Evolutionary conservation across 2,888 invertebrate species (phyloP).

Genomic region (Volucella zonaria): DNA sequence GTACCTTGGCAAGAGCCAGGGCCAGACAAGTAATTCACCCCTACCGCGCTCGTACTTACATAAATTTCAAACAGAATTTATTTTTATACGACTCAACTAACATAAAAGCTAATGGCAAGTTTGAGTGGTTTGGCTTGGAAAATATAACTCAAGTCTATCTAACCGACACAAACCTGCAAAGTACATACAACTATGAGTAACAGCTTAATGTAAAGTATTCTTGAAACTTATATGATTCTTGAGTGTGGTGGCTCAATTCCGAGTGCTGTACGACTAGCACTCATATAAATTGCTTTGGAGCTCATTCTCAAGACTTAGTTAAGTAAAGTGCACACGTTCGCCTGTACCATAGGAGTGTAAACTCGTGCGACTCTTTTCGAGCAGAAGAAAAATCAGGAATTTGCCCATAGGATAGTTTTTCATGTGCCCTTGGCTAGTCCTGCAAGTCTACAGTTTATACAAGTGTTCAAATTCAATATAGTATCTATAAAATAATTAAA

Average conservation of each 20-base stretch:
- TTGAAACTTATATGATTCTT: constrained; percentile 57
- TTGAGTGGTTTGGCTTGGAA: constrained; percentile 43
- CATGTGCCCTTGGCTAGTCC: constrained; percentile 53
- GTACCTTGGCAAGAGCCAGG: constrained; percentile 5
- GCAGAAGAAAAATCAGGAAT: constrained; percentile 41
- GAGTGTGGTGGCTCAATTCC: constrained; percentile 53
- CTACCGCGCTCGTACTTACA: constrained; percentile 12
- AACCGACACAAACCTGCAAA: constrained; percentile 21
- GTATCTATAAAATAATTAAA: not conserved
- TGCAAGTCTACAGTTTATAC: constrained; percentile 30
- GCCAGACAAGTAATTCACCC: constrained; percentile 38
- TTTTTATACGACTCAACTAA: not conserved
- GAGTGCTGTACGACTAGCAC: constrained; percentile 45
- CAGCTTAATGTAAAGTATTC: constrained; percentile 60
- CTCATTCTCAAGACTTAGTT: constrained; percentile 62
- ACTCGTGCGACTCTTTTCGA: constrained; percentile 3
- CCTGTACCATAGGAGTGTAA: constrained; percentile 49
- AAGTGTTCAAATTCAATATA: constrained; percentile 37
- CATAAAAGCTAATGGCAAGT: constrained; percentile 18
- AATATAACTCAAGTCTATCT: constrained; percentile 45
- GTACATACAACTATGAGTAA: constrained; percentile 20
- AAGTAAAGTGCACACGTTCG: constrained; percentile 69
- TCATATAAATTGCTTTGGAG: constrained; percentile 68
- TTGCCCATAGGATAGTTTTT: constrained; percentile 41
- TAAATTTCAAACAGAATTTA: constrained; percentile 15